A percentile compares a stretch with the other conserved stretches of the same genome.
Conservation (phyloP, 2,888 invertebrate species). For the Cantharis lateralis region DNA sequence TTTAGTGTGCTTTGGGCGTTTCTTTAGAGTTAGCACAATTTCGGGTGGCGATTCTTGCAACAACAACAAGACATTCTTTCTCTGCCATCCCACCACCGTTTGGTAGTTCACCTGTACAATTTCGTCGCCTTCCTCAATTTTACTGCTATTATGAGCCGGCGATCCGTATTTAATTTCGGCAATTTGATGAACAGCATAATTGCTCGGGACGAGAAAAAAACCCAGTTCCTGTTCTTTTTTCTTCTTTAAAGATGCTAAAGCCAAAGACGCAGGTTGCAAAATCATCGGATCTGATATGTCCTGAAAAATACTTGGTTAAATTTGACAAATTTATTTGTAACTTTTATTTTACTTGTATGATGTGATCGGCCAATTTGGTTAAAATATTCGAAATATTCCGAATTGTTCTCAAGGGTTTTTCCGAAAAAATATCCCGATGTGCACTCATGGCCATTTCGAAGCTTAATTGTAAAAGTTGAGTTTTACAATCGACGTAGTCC, state of each 20-base stretch:
- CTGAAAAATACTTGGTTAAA: conserved; percentile 45
- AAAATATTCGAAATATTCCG: conserved; percentile 74
- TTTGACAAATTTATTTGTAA: neutral
- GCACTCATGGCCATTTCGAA: conserved; percentile 88
- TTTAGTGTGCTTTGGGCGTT: conserved; percentile 80
- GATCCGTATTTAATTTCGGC: conserved; percentile 90
- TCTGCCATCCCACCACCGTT: conserved; percentile 80
- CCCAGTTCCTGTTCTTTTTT: conserved; percentile 86
- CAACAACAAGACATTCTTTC: conserved; percentile 74
- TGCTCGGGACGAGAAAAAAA: conserved; percentile 85
- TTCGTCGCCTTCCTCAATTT: conserved; percentile 95
- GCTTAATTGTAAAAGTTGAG: conserved; percentile 75
- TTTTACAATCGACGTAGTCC: conserved; percentile 72
- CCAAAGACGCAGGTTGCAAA: conserved; percentile 89
- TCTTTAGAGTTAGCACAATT: conserved; percentile 79
- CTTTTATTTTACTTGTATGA: conserved; percentile 70
- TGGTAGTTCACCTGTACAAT: conserved; percentile 85
- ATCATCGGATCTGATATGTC: conserved; percentile 88
- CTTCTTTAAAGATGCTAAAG: conserved; percentile 84
- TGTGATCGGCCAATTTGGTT: conserved; percentile 79
- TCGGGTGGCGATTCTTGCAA: conserved; percentile 80
- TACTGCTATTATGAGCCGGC: conserved; percentile 89
- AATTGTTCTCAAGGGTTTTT: conserved; percentile 80
- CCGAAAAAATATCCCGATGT: conserved; percentile 89
- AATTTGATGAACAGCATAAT: conserved; percentile 79